These are phyloP conservation scores for Heliothis subflexa DNA, from an alignment of 1,140 invertebrate species.

Conservation along the genomic window DNA sequence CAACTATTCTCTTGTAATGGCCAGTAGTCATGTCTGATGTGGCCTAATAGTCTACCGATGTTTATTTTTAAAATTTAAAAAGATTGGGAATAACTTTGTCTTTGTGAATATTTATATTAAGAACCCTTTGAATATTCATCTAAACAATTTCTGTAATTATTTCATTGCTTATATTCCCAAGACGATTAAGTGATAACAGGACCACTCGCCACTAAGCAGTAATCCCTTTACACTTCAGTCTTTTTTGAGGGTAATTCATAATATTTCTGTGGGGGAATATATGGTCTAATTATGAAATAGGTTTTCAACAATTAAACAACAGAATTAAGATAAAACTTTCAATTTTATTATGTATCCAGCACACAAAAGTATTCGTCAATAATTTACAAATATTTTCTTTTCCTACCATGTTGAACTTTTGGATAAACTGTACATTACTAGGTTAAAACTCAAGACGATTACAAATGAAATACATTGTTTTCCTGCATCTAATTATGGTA, in stretches of 20 bases:
- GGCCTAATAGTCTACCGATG: too few species aligned
- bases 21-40: too few species aligned
- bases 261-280: too few species aligned
- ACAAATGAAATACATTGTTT: background rate
- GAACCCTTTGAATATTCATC: background rate
- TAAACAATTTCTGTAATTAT: background rate
- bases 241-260: background rate
- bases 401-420: constrained; percentile 12
- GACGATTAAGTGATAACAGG: background rate
- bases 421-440: background rate
- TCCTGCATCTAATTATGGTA: background rate
- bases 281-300: background rate
- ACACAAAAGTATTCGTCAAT: constrained; percentile 58
- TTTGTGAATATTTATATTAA: background rate
- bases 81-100: too few species aligned
- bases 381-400: constrained; percentile 31
- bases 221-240: background rate
- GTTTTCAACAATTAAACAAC: constrained; percentile 26
- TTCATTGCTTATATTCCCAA: constrained; percentile 6
- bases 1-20: too few species aligned
- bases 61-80: too few species aligned
- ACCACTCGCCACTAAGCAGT: background rate
- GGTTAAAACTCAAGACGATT: background rate
- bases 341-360: constrained; percentile 62
- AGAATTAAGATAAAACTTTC: constrained; percentile 55